phyloP scores from a whole-genome alignment of 2,888 invertebrate species.

The Timema cristinae region DNA sequence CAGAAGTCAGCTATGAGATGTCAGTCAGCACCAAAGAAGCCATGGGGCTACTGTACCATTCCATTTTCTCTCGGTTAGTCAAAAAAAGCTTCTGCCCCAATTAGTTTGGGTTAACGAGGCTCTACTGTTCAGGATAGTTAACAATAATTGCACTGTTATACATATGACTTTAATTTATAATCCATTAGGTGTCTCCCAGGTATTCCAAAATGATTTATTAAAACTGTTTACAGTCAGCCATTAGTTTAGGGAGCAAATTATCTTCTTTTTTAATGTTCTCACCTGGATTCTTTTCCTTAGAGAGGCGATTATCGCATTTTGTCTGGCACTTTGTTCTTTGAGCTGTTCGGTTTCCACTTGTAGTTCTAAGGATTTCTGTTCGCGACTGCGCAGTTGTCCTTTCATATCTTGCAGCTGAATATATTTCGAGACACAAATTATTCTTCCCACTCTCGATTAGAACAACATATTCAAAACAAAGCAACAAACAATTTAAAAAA shows the following conservation, averaged over 20 bases:
- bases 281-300: conserved; percentile 68
- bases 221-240: conserved; percentile 5
- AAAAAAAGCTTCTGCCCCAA: no score
- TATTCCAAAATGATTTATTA: not conserved
- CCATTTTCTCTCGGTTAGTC: no score
- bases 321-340: conserved; percentile 76
- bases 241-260: not conserved
- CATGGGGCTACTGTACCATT: no score
- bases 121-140: no score
- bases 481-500: not conserved
- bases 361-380: conserved; percentile 68
- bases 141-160: not conserved
- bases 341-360: conserved; percentile 76
- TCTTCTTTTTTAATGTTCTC: conserved; percentile 14
- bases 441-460: not conserved
- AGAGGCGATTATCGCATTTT: conserved; percentile 74
- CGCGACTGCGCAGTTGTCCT: conserved; percentile 64
- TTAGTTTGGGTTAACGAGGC: no score
- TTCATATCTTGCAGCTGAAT: conserved; percentile 66
- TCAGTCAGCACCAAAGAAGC: no score
- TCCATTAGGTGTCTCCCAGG: no score
- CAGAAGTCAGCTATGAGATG: no score
- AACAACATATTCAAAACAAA: not conserved
- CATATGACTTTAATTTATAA: no score
- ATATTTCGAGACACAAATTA: conserved; percentile 11